These are phyloP conservation scores for Nephotettix cincticeps DNA, from an alignment of 1,140 invertebrate species.

Conservation along the genomic window DNA sequence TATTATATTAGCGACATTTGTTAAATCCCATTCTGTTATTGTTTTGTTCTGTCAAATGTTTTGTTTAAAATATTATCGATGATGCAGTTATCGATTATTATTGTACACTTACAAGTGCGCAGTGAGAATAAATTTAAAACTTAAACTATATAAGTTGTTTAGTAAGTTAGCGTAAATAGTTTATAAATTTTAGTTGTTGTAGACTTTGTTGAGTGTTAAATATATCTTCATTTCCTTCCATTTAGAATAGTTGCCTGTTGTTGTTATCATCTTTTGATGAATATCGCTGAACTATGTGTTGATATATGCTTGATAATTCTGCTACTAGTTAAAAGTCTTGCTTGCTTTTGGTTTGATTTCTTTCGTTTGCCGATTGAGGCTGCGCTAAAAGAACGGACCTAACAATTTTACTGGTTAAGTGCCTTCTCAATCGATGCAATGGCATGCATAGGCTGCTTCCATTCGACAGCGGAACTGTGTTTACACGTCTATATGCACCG, in stretches of 20 bases:
- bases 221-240: conserved; percentile 23
- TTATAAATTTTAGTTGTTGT: conserved; percentile 15
- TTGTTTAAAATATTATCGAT: not conserved
- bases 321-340: conserved; percentile 21
- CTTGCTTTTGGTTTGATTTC: conserved; percentile 27
- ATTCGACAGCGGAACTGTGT: conserved; percentile 9
- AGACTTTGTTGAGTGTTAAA: conserved; percentile 19
- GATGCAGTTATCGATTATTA: not conserved
- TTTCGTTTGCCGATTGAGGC: conserved; percentile 26
- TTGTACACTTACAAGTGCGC: not conserved
- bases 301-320: conserved; percentile 22
- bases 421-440: conserved; percentile 30
- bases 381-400: conserved; percentile 33
- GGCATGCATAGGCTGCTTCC: conserved; percentile 33
- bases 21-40: not conserved
- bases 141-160: not conserved
- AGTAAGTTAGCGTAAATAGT: conserved; percentile 12
- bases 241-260: conserved; percentile 19
- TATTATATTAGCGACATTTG: no score
- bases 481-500: conserved; percentile 14
- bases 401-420: conserved; percentile 32
- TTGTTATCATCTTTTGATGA: conserved; percentile 22
- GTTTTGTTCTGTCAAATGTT: not conserved
- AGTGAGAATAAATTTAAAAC: not conserved
- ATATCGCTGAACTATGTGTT: conserved; percentile 17